Evolutionary conservation across 2,888 invertebrate species (phyloP), one percentile per base, ranked within the genome.

Genomic region (Eupelmus urozonus): DNA sequence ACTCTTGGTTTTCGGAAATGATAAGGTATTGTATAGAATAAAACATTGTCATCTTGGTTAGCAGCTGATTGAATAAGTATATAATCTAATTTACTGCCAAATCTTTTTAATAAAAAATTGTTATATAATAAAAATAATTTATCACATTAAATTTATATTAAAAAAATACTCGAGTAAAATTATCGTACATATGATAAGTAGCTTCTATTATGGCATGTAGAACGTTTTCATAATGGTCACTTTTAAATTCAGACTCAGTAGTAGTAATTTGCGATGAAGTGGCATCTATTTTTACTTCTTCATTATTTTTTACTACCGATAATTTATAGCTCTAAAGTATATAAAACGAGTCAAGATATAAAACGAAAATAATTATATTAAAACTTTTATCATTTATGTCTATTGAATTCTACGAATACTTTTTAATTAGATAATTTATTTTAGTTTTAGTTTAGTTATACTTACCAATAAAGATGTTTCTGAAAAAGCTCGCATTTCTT

Each of bases 31-130:
- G 51, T 66, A 51, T 83, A 83, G 34, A 77, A 73, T 9, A 81
- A 62, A 7, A 83, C 27, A n/a, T 81, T 77, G 18, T 84, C 76
- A n/a, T 83, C 81, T 23, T 82, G 73, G 0, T 81, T 79, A 65
- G 83, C 85, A 29, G 83, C 80, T 13, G 81, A 78, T 67, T 82
- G 82, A 63, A 87, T 74, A 7, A 87, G 80, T 0, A 70, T 40
- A 42, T 87, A 88, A 49, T 84, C 82, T 25, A 85, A 78, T 42
- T 84, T 84, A 20, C 80, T 80, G 9, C 82, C 86, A 27, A 85
- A 88, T 83, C 88, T 88, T 74, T 23, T 53, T 62, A 16, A 51
- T 16, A 49, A 49, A 20, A 53, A 1, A n/a, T n/a, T n/a, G n/a
- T n/a, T n/a, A n/a, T n/a, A n/a, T n/a, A n/a, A 60, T 7, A 18